Conservation (phyloP, 2,888 invertebrate genomes). For the Fragum sueziense region DNA sequence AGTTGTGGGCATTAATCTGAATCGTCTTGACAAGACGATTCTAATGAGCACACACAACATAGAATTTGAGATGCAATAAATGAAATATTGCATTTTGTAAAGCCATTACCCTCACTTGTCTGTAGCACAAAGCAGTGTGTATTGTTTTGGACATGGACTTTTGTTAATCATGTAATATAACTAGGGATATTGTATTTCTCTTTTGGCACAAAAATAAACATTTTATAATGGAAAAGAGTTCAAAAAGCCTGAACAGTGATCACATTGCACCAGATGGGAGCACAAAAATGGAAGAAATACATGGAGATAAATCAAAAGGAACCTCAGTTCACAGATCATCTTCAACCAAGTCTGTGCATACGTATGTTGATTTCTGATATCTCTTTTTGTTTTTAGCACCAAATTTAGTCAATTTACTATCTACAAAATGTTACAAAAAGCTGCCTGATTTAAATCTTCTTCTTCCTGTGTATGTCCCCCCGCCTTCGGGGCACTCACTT, state of each 20-base stretch:
- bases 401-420: too few species aligned
- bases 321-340: conserved; percentile 53
- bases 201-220: conserved; percentile 17
- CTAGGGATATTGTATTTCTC: conserved; percentile 39
- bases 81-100: too few species aligned
- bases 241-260: conserved; percentile 33
- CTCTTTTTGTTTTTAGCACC: not conserved
- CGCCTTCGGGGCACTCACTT: too few species aligned
- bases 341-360: conserved; percentile 44
- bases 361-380: conserved; percentile 38
- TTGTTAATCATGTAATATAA: conserved; percentile 22
- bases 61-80: too few species aligned
- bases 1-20: too few species aligned
- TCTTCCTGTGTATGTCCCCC: too few species aligned
- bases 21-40: too few species aligned
- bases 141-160: not conserved
- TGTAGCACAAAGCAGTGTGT: too few species aligned
- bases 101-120: too few species aligned
- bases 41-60: too few species aligned
- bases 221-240: conserved; percentile 54
- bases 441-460: too few species aligned
- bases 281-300: conserved; percentile 37
- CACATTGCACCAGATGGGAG: conserved; percentile 29
- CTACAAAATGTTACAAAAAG: too few species aligned
- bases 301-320: conserved; percentile 55